Conservation (phyloP, 2,888 invertebrate genomes). For the Acleris literana region DNA sequence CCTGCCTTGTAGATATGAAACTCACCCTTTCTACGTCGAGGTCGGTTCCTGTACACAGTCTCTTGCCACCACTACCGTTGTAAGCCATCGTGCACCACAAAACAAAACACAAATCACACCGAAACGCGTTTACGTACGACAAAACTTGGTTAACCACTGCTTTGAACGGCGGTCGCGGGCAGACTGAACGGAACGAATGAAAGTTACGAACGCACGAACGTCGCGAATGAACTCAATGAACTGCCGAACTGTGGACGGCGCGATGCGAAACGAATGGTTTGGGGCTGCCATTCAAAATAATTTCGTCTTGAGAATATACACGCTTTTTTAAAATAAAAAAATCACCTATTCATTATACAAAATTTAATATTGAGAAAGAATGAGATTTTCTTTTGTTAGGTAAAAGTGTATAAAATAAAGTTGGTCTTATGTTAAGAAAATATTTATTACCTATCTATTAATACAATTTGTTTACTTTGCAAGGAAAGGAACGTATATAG, state of each 20-base stretch:
- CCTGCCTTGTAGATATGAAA: constrained; percentile 47
- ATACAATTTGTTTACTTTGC: not conserved
- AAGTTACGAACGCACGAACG: constrained; percentile 43
- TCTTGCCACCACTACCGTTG: constrained; percentile 86
- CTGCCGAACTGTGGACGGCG: constrained; percentile 45
- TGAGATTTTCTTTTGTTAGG: too few relatives aligned
- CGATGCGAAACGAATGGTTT: constrained; percentile 31
- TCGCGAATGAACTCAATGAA: constrained; percentile 45
- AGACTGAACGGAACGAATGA: constrained; percentile 71
- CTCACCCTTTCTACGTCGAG: constrained; percentile 81
- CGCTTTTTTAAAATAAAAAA: not conserved
- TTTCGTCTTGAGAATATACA: not conserved
- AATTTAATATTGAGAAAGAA: too few relatives aligned
- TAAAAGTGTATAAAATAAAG: too few relatives aligned
- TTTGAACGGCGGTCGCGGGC: constrained; percentile 60
- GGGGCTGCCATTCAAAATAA: constrained; percentile 25
- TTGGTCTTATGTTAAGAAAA: too few relatives aligned
- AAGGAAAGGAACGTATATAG: constrained; percentile 13
- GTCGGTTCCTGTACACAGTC: constrained; percentile 80
- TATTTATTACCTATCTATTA: too few relatives aligned
- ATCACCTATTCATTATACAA: not conserved
- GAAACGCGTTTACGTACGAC: constrained; percentile 68
- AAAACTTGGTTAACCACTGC: constrained; percentile 57
- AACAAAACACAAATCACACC: constrained; percentile 83
- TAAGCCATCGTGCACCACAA: constrained; percentile 88